Evolutionary conservation across 2,113 vertebrate species (phyloP).

Genomic region (Gymnocephalus cernua): DNA sequence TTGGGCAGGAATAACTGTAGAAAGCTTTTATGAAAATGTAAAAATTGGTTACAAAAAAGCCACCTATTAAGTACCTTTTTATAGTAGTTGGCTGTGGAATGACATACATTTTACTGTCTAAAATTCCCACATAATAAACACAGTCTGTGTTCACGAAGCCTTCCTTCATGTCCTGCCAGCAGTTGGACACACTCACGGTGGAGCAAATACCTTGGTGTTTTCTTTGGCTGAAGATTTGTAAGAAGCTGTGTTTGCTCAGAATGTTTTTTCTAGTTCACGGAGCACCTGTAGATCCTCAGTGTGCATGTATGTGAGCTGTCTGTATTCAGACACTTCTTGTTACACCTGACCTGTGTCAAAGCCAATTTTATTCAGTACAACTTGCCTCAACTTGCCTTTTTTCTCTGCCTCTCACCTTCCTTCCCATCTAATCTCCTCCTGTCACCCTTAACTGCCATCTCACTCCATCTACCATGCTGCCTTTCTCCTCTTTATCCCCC

Average conservation of each 20-base stretch:
- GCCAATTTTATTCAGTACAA: constrained; percentile 28
- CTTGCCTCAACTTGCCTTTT: constrained; percentile 29
- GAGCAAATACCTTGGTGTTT: constrained; percentile 30
- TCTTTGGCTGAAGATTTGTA: constrained; percentile 41
- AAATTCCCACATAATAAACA: constrained; percentile 37
- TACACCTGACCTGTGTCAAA: constrained; percentile 51
- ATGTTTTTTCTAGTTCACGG: constrained; percentile 13
- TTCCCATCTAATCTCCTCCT: constrained; percentile 18
- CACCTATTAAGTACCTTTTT: constrained; percentile 13
- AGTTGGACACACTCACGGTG: constrained; percentile 25
- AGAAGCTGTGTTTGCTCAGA: constrained; percentile 30
- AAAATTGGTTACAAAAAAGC: not conserved
- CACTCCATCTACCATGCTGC: constrained; percentile 12
- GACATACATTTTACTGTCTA: not conserved
- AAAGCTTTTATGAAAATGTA: not conserved
- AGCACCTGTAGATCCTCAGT: constrained; percentile 26
- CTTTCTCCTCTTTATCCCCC: not conserved
- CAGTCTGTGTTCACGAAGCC: not conserved
- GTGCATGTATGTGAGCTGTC: not conserved
- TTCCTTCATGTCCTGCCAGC: constrained; percentile 56
- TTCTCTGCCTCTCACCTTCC: not conserved
- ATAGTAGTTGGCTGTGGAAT: constrained; percentile 2
- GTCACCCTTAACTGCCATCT: constrained; percentile 20
- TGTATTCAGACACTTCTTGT: constrained; percentile 26
- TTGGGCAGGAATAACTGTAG: not conserved